phyloP scores from a whole-genome alignment of 2,113 vertebrate species.

The Thomomys bottae region DNA sequence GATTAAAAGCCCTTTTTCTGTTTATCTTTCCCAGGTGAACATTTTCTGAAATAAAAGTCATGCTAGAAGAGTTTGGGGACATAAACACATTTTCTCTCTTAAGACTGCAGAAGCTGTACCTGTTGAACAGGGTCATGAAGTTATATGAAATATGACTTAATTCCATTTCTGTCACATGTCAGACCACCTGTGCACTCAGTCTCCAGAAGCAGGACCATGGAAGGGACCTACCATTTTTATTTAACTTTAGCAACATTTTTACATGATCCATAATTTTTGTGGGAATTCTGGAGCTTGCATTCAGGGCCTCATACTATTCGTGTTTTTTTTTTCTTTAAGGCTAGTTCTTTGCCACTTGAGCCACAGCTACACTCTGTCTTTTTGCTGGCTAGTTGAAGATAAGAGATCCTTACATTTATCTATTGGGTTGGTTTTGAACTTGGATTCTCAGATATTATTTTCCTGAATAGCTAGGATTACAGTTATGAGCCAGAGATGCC shows the following conservation, averaged over 20 bases:
- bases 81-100: neutral
- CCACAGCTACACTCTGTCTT: too few species aligned
- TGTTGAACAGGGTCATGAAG: neutral
- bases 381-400: too few species aligned
- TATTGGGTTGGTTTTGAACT: too few species aligned
- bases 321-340: too few species aligned
- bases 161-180: constrained; percentile 6
- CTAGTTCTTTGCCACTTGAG: too few species aligned
- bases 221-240: neutral
- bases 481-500: too few species aligned
- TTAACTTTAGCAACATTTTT: neutral
- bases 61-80: neutral
- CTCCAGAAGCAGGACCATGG: neutral
- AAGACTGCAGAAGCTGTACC: neutral
- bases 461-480: too few species aligned
- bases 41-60: constrained; percentile 23
- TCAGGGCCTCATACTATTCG: too few species aligned
- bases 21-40: neutral
- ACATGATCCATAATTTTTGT: neutral
- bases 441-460: too few species aligned
- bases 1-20: neutral
- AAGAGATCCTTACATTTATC: too few species aligned
- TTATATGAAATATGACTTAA: neutral
- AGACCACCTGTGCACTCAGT: neutral
- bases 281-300: too few species aligned